phyloP scores from a whole-genome alignment of 2,113 vertebrate species.

The human (Homo sapiens) region DNA sequence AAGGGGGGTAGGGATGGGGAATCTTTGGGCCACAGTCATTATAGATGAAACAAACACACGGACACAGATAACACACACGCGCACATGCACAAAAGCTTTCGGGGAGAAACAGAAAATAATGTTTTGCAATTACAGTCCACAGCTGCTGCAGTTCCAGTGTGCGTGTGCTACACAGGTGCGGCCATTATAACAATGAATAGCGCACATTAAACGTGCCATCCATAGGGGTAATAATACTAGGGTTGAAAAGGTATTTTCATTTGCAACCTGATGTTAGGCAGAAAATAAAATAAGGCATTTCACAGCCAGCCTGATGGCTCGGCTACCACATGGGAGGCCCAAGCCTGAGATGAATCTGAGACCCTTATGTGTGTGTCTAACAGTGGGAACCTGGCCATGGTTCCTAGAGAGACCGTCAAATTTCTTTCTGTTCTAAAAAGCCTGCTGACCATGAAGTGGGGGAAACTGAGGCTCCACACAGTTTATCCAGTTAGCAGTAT shows the following conservation, averaged over 20 bases:
- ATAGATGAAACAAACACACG: conserved; percentile 65
- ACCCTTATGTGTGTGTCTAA: not conserved
- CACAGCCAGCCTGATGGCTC: conserved; percentile 70
- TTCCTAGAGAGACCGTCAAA: not conserved
- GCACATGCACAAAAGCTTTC: conserved; percentile 85
- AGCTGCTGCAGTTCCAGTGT: conserved; percentile 82
- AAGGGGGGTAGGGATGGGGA: not conserved
- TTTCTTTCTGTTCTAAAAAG: not conserved
- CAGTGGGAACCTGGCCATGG: conserved; percentile 19
- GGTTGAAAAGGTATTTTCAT: conserved; percentile 84
- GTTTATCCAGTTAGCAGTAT: not conserved
- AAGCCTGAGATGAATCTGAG: conserved; percentile 38
- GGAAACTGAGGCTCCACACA: conserved; percentile 28
- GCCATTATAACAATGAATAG: conserved; percentile 90
- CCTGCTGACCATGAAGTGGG: not conserved
- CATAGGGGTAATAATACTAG: conserved; percentile 78
- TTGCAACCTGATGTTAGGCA: conserved; percentile 82
- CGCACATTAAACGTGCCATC: conserved; percentile 87
- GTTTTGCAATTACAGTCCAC: conserved; percentile 87
- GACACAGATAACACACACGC: not conserved
- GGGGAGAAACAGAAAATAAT: conserved; percentile 89
- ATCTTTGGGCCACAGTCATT: conserved; percentile 67
- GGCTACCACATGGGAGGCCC: conserved; percentile 52
- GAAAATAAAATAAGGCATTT: conserved; percentile 73
- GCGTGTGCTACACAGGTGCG: conserved; percentile 87